Evolutionary conservation across 1,140 invertebrate genomes (phyloP).

Genomic region (Periplaneta americana): DNA sequence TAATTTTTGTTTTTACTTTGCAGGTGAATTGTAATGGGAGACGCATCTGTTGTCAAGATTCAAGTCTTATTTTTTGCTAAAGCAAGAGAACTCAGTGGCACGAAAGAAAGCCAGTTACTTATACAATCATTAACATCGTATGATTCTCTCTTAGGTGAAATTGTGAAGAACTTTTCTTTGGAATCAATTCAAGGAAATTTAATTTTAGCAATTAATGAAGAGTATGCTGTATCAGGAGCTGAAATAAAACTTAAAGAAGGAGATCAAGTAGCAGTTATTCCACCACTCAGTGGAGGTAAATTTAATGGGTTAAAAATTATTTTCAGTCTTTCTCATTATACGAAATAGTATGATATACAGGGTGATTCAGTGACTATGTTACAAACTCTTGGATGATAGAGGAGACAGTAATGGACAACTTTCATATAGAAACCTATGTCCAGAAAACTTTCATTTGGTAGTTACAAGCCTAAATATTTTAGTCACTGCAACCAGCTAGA

Average conservation of each 20-base stretch:
- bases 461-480: no score
- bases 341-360: no score
- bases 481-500: no score
- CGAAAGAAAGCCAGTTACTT: constrained; percentile 43
- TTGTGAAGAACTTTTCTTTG: constrained; percentile 57
- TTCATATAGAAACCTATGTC: no score
- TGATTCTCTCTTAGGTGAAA: constrained; percentile 46
- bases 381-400: no score
- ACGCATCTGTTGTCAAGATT: constrained; percentile 32
- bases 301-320: background rate
- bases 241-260: constrained; percentile 49
- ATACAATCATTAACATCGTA: constrained; percentile 45
- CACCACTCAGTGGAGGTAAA: constrained; percentile 76
- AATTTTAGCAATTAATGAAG: constrained; percentile 76
- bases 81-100: constrained; percentile 71
- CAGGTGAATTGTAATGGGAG: constrained; percentile 3
- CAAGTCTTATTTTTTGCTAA: constrained; percentile 82
- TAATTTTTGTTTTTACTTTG: background rate
- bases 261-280: constrained; percentile 80
- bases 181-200: constrained; percentile 61
- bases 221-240: constrained; percentile 52
- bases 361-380: no score
- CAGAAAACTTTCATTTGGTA: no score
- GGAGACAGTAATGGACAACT: no score
- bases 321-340: no score